These are phyloP conservation scores for Alosa alosa DNA, from an alignment of 2,113 vertebrate species.

Conservation along the genomic window DNA sequence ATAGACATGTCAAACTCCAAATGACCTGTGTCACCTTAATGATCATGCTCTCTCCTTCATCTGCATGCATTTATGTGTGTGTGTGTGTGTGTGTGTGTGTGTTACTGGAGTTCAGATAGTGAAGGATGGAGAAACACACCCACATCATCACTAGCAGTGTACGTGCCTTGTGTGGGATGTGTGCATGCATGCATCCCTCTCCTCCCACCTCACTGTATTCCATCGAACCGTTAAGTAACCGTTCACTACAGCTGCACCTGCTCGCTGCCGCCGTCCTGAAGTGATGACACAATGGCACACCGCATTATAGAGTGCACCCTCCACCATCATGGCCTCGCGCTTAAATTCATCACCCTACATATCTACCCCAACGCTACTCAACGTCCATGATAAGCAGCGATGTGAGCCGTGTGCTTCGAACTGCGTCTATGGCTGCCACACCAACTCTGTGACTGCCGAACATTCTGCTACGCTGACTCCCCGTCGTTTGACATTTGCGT, in stretches of 20 bases:
- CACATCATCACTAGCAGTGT: neutral
- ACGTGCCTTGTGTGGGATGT: constrained; percentile 1
- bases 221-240: neutral
- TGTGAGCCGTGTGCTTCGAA: neutral
- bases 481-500: constrained; percentile 2
- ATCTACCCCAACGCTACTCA: neutral
- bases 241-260: constrained; percentile 4
- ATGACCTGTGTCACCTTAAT: neutral
- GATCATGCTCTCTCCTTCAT: neutral
- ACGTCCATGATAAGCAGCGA: neutral
- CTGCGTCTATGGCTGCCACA: constrained; percentile 10
- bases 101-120: neutral
- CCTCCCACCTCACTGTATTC: neutral
- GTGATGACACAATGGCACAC: constrained; percentile 1
- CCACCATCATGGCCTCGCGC: constrained; percentile 6
- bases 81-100: neutral
- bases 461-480: neutral
- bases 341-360: neutral
- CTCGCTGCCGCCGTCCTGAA: neutral
- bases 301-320: neutral
- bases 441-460: neutral
- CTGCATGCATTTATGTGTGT: neutral
- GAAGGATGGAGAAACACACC: neutral
- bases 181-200: constrained; percentile 8
- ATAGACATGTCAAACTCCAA: neutral